Evolutionary conservation across 2,797 vertebrate species (phyloP), one percentile per base, ranked within the genome.

Genomic region (Basileuterus tristriatus): DNA sequence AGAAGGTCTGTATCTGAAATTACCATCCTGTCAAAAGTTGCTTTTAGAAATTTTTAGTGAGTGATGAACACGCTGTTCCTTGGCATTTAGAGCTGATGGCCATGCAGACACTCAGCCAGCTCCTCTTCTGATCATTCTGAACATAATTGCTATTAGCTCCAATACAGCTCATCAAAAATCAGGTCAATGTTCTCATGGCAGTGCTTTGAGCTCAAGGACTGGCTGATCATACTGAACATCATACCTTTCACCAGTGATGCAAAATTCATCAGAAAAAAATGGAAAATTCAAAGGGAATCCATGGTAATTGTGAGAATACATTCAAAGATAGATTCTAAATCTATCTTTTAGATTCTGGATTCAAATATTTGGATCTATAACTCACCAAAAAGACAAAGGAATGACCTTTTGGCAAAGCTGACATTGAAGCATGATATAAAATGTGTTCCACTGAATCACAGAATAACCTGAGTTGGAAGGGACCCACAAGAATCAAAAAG

Each of bases 41-140:
- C 22, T 79, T 83, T 69, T 18, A 46, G 77, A 89, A 59, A 43
- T 32, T 24, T 21, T 68, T 32, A 36, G n/a, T 12, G 52, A 27
- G 18, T 34, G 2, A 0, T 34, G 46, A 67, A 21, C 47, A 9
- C 0, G 0, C 18, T 20, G 26, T 34, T 47, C 37, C 6, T 83
- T 39, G 47, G 43, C 44, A 49, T 37, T 55, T 22, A 41, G 43
- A 75, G 19, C 47, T 39, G n/a, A 26, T 12, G 36, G 47, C 17
- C 4, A 0, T 4, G 1, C 11, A 76, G 22, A 1, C 55, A 22
- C 3, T 5, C 50, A 30, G 27, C 21, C 26, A 83, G 34, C 19
- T 64, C n/a, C 10, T 41, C 19, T 21, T 44, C 71, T 87, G 74
- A 17, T 47, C 49, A 78, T 50, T 72, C 44, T 63, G 52, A 44